Evolutionary conservation across 2,797 vertebrate species (phyloP), one percentile per base, ranked within the genome.

Genomic region (Pitangus sulphuratus): DNA sequence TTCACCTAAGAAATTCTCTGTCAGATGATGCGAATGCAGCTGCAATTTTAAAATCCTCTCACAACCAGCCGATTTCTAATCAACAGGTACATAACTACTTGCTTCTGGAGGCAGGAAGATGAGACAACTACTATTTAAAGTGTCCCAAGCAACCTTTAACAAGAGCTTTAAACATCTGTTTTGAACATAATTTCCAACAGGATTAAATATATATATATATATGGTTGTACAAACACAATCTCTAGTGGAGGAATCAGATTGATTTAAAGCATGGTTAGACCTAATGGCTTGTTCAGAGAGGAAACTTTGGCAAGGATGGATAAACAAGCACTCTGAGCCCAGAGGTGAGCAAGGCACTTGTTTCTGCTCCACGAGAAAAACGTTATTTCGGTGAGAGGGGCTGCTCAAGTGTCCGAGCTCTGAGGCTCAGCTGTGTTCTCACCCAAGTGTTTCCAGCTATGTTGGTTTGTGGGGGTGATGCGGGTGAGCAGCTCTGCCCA

Each of bases 401-500:
- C 16, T 47, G 40, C 35, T 65, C 16, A 28, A 81, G 47, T 3
- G 0, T 2, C 50, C 1, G 0, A 40, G 35, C 4, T 1, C 24
- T 2, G 4, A 35, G 30, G 47, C 40, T 51, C 60, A 85, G 51
- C 33, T 35, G 13, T 1, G 2, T 12, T 72, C 33, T 28, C 31
- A 45, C 26, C 9, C 22, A 45, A 56, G 22, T 1, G 3, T 14
- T 83, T 53, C 28, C 64, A 87, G 51, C 33, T 21, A 0, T 62
- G 68, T 15, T 3, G 2, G 33, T 61, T 16, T 19, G 33, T 14
- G 47, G 15, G 17, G 1, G 7, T 15, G 56, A 66, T 37, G 44
- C 15, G 66, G 68, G 25, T 31, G 25, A 69, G 31, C 33, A 62
- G 71, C 58, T 89, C 42, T 66, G 68, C 78, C 66, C 66, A 79